Conservation (phyloP, 2,888 invertebrate species). For the Drosophila robusta region DNA sequence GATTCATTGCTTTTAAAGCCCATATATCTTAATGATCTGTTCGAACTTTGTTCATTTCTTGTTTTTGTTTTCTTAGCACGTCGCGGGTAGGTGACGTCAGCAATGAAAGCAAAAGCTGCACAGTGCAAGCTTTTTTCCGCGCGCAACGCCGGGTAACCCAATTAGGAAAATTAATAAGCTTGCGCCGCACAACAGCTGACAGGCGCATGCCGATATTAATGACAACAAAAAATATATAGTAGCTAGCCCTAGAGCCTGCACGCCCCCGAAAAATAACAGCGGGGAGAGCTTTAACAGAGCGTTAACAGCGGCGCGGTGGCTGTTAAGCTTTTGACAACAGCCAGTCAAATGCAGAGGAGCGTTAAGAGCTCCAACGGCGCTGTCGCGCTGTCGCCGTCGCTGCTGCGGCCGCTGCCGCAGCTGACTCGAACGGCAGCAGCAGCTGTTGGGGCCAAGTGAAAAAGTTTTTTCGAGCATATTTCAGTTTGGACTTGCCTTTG, state of each 20-base stretch:
- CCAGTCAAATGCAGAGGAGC: conserved; percentile 55
- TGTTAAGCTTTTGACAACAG: conserved; percentile 54
- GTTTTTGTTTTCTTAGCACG: neutral
- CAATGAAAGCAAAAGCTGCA: conserved; percentile 21
- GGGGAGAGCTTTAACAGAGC: conserved; percentile 54
- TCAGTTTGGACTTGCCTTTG: conserved; percentile 78
- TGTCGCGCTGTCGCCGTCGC: conserved; percentile 1
- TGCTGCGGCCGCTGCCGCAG: conserved; percentile 35
- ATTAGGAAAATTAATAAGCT: conserved; percentile 50
- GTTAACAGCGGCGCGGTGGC: conserved; percentile 34
- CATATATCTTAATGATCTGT: conserved; percentile 41
- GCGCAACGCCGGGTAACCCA: conserved; percentile 23
- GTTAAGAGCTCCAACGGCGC: conserved; percentile 37
- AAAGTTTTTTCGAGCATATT: conserved; percentile 61
- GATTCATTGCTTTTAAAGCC: conserved; percentile 6
- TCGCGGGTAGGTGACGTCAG: conserved; percentile 48
- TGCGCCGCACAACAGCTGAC: conserved; percentile 44
- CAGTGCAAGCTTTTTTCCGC: conserved; percentile 22
- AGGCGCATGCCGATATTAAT: conserved; percentile 17
- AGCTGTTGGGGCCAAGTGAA: conserved; percentile 52
- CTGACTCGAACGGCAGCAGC: conserved; percentile 42
- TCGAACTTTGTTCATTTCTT: neutral
- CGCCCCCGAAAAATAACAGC: conserved; percentile 50
- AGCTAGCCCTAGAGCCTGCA: conserved; percentile 7
- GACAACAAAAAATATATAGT: conserved; percentile 15